A percentile compares a stretch with the other conserved stretches of the same genome.
phyloP scores from a whole-genome alignment of 2,797 vertebrate genomes.

The Nannoperca australis region DNA sequence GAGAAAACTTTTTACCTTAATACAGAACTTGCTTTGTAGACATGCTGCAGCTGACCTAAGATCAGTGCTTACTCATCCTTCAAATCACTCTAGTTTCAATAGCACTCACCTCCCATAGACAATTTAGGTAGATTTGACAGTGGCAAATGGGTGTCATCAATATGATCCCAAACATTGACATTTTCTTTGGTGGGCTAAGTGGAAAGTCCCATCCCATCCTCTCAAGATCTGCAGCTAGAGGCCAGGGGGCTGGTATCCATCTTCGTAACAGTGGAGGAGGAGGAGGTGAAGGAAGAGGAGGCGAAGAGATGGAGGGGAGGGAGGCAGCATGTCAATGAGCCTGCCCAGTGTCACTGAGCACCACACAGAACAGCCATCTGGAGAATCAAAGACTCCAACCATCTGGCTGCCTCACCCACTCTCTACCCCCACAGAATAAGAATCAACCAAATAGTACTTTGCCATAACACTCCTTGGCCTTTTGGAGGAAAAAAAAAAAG shows the following conservation, averaged over 20 bases:
- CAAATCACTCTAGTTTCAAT: slow-evolving; percentile 52
- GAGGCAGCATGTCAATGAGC: slow-evolving; percentile 89
- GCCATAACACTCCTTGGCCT: slow-evolving; percentile 72
- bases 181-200: slow-evolving; percentile 80
- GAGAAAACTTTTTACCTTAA: slow-evolving; percentile 31
- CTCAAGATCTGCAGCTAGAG: slow-evolving; percentile 78
- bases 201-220: slow-evolving; percentile 75
- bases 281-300: slow-evolving; percentile 82
- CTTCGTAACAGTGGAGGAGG: slow-evolving; percentile 81
- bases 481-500: slow-evolving; percentile 53
- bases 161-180: slow-evolving; percentile 79
- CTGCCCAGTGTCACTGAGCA: slow-evolving; percentile 88
- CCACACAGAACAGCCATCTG: slow-evolving; percentile 90
- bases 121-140: slow-evolving; percentile 74
- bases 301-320: slow-evolving; percentile 80
- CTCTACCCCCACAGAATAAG: slow-evolving; percentile 85
- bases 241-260: slow-evolving; percentile 80
- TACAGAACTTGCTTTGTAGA: slow-evolving; percentile 32
- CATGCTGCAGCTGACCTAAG: slow-evolving; percentile 44
- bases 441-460: slow-evolving; percentile 80
- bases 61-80: slow-evolving; percentile 52
- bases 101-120: slow-evolving; percentile 61
- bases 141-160: slow-evolving; percentile 81
- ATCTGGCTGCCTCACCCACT: slow-evolving; percentile 88
- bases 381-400: slow-evolving; percentile 89